Evolutionary conservation across 2,797 vertebrate genomes (phyloP), one percentile per base, ranked within the genome.

Genomic region (Dendrocincla fuliginosa): DNA sequence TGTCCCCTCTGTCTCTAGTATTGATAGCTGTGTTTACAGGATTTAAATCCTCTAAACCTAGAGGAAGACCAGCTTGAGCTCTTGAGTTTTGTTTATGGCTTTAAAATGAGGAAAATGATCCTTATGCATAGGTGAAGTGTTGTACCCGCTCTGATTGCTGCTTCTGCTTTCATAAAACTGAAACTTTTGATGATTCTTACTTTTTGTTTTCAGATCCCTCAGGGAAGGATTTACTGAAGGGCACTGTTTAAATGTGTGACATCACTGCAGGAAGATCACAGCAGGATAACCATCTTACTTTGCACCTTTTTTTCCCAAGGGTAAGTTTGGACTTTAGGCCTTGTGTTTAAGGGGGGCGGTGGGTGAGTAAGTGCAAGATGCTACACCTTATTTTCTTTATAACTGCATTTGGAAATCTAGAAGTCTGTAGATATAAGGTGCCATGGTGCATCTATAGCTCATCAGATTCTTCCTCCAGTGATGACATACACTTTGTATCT

Each of bases 241-340:
- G 88, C 93, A 88, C 74, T 46, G 82, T 90, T 95, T 97, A 95
- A 94, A 97, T 96, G 89, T 96, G 60, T 95, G 96, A 92, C 81
- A 52, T 95, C 78, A 90, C 79, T 93, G 67, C 85, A 89, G 89
- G 93, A 95, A 89, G 71, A 96, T 90, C 65, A 49, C 95, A 95
- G 84, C 85, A 89, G 94, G 87, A 64, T 87, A 83, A 57, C 71
- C 47, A 57, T 82, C 87, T 90, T 87, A 63, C 89, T 91, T 95
- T 88, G 91, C 83, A 93, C 95, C 73, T 91, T 92, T 61, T 90
- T 95, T 95, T 91, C 91, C 52, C 61, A 93, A 84, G 74, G 90
- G 95, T 97, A 71, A 96, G 93, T 94, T 78, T 60, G 56, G 55
- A 20, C 82, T 93, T 78, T 42, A 86, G 77, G 33, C 59, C 25